Conservation (phyloP, 2,113 vertebrate species). For the Xiphorhynchus elegans region DNA sequence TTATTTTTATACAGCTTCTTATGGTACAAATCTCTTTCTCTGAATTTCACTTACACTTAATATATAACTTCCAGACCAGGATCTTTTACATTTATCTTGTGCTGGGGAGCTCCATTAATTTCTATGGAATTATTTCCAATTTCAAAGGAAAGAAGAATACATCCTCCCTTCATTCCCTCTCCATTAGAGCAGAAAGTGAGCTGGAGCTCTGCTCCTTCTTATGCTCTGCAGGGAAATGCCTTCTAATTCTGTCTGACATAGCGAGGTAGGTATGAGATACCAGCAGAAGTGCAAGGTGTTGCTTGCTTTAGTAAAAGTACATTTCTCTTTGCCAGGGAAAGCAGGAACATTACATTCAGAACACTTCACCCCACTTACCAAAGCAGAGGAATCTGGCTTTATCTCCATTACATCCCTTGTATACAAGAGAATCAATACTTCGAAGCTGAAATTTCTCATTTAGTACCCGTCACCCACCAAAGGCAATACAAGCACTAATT, state of each 20-base stretch:
- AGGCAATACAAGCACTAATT: background rate
- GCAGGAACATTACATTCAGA: background rate
- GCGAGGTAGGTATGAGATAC: background rate
- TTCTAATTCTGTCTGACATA: background rate
- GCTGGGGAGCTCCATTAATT: conserved; percentile 8
- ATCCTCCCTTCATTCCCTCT: background rate
- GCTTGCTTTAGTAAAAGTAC: background rate
- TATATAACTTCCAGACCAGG: background rate
- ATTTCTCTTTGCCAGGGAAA: background rate
- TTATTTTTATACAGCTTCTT: conserved; percentile 23
- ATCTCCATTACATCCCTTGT: background rate
- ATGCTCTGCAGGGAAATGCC: background rate
- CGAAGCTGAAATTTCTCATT: background rate
- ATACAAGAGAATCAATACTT: background rate
- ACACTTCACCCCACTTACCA: background rate
- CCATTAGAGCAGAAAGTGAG: background rate
- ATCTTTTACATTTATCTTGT: conserved; percentile 7
- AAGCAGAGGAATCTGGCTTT: background rate
- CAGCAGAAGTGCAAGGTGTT: background rate
- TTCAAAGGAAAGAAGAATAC: background rate
- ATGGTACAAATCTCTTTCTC: background rate
- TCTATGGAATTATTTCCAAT: conserved; percentile 10
- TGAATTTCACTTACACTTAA: conserved; percentile 1
- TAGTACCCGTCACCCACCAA: background rate
- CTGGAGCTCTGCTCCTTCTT: background rate